A percentile compares a stretch with the other conserved stretches of the same genome.
Conservation (phyloP, 2,888 invertebrate genomes). For the Conomelus anceps region DNA sequence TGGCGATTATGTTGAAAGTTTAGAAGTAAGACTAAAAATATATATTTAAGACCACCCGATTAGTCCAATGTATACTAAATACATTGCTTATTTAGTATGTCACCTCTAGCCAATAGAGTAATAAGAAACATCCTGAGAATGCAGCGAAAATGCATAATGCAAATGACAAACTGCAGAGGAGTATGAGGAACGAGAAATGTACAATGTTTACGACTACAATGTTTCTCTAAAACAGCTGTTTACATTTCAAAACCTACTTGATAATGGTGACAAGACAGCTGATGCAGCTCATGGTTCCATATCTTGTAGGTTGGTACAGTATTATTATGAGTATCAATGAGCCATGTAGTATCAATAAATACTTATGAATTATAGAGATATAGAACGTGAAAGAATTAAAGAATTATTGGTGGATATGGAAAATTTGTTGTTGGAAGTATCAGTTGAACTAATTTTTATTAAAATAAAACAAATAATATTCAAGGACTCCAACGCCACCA, state of each 20-base stretch:
- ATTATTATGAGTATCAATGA: no score
- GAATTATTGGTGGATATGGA: no score
- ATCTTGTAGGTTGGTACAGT: not conserved
- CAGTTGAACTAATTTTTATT: not conserved
- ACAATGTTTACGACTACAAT: not conserved
- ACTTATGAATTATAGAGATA: no score
- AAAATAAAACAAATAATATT: not conserved
- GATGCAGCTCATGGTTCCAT: not conserved
- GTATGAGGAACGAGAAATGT: no score
- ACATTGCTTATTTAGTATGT: not conserved
- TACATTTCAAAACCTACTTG: not conserved
- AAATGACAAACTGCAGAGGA: not conserved
- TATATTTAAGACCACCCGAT: not conserved
- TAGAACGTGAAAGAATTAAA: no score
- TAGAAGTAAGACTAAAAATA: not conserved
- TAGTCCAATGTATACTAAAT: not conserved
- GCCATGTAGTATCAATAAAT: no score
- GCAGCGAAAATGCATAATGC: not conserved
- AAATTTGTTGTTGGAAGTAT: not conserved
- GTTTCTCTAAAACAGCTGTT: not conserved
- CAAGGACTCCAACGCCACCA: not conserved
- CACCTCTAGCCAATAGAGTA: not conserved
- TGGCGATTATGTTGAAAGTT: not conserved
- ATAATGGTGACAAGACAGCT: not conserved
- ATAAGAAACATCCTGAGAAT: not conserved